Percentiles rank a stretch among this genome's conserved stretches.
These are phyloP conservation scores for Actinernus sp. DNA, from an alignment of 92 coral and sea anemone genomes.

Conservation along the genomic window DNA sequence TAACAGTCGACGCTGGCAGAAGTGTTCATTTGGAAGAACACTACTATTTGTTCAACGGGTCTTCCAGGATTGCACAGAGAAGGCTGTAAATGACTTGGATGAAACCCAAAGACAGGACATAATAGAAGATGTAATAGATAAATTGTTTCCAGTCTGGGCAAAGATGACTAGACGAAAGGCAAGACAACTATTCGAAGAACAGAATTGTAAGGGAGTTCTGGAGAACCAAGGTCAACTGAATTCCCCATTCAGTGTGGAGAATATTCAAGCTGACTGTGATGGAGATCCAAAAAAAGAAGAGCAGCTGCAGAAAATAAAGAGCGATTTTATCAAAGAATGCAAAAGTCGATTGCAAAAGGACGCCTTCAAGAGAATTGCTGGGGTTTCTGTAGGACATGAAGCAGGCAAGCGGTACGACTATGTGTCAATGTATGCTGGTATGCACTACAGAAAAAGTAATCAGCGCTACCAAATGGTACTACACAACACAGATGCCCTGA, in stretches of 20 bases:
- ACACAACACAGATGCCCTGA: slow-evolving; percentile 27
- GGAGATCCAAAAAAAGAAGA: slow-evolving; percentile 29
- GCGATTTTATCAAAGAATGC: slow-evolving; percentile 11
- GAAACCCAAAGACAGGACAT: not conserved
- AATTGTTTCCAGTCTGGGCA: slow-evolving; percentile 28
- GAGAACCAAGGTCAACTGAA: slow-evolving; percentile 29
- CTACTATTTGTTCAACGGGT: slow-evolving; percentile 54
- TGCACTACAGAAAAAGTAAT: slow-evolving; percentile 30
- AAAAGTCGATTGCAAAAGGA: slow-evolving; percentile 4
- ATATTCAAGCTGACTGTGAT: slow-evolving; percentile 20
- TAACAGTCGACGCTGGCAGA: slow-evolving; percentile 38
- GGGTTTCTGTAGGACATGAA: slow-evolving; percentile 46
- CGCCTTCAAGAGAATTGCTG: slow-evolving; percentile 21
- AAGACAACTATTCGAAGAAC: not conserved
- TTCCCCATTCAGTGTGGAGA: slow-evolving; percentile 18
- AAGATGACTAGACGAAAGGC: not conserved
- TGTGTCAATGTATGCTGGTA: slow-evolving; percentile 2
- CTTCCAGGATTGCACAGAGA: slow-evolving; percentile 29
- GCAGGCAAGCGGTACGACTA: slow-evolving; percentile 14
- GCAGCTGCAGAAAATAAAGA: not conserved
- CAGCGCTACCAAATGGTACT: slow-evolving; percentile 58
- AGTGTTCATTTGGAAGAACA: slow-evolving; percentile 37
- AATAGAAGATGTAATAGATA: not conserved
- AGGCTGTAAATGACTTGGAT: slow-evolving; percentile 12
- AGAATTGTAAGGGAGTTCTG: not conserved